A percentile compares a stretch with the other conserved stretches of the same genome.
Conservation (phyloP, 2,888 invertebrate genomes). For the Saturnia pavonia region DNA sequence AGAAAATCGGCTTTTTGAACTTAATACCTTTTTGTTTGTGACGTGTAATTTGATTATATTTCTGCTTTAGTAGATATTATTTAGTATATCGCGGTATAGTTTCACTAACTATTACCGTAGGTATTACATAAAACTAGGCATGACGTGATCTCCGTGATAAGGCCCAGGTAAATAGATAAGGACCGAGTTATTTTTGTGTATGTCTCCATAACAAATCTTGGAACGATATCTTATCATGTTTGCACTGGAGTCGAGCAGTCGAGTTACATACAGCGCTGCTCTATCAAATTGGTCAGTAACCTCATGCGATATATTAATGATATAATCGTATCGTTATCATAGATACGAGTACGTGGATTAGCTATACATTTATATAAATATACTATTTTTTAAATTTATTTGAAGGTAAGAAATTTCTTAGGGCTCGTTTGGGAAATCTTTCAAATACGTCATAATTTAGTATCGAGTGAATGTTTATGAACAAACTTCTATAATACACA, state of each 20-base stretch:
- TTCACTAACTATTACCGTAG: too few species aligned
- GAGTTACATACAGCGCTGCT: background rate
- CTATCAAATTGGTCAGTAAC: constrained; percentile 5
- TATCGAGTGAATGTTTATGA: too few species aligned
- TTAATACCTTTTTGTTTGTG: too few species aligned
- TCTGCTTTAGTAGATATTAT: too few species aligned
- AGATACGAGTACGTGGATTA: background rate
- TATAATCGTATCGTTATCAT: background rate
- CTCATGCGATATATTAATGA: constrained; percentile 7
- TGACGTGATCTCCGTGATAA: background rate
- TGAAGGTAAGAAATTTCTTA: too few species aligned
- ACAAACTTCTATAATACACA: too few species aligned
- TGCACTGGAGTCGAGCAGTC: background rate
- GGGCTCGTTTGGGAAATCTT: too few species aligned
- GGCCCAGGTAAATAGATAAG: background rate
- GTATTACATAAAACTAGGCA: constrained; percentile 1
- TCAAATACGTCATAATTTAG: too few species aligned
- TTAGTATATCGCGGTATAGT: background rate
- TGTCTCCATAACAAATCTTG: constrained; percentile 7
- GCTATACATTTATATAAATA: background rate
- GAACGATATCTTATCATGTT: constrained; percentile 5
- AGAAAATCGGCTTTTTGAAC: too few species aligned
- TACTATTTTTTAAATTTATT: background rate
- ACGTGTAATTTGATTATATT: too few species aligned
- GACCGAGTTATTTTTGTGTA: constrained; percentile 2